Evolutionary conservation across 2,113 vertebrate species (phyloP).

Genomic region (Diadophis punctatus): DNA sequence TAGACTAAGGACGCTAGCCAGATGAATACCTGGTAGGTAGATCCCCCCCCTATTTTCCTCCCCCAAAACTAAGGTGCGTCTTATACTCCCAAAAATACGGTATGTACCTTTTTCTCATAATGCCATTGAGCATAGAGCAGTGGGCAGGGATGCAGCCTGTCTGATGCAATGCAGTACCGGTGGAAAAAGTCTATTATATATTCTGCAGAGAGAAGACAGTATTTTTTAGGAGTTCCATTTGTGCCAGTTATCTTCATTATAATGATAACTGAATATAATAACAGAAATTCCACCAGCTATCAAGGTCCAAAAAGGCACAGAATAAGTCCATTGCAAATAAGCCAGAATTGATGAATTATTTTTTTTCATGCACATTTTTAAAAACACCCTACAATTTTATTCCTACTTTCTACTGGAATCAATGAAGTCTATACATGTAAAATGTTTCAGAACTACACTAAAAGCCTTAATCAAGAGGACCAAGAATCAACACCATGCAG

Average conservation of each 20-base stretch:
- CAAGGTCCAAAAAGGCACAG: background rate
- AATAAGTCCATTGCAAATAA: conserved; percentile 24
- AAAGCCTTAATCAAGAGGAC: background rate
- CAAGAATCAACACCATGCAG: background rate
- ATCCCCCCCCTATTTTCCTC: too few relatives aligned
- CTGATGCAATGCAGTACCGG: background rate
- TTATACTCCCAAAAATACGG: too few relatives aligned
- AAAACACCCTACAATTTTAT: background rate
- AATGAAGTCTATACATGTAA: background rate
- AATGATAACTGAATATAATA: background rate
- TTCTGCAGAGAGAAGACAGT: background rate
- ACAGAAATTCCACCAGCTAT: conserved; percentile 19
- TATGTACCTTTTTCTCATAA: background rate
- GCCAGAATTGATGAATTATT: background rate
- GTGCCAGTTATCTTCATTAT: background rate
- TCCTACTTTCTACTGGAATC: background rate
- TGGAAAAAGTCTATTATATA: background rate
- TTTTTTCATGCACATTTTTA: background rate
- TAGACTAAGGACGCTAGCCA: too few relatives aligned
- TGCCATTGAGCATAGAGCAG: background rate
- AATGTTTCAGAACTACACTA: background rate
- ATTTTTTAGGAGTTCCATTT: background rate
- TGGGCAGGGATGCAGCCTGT: background rate
- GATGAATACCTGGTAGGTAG: too few relatives aligned
- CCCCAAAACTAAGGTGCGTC: too few relatives aligned